A percentile compares a stretch with the other conserved stretches of the same genome.
Conservation (phyloP, 2,797 vertebrate species). For the Anguilla obscura region DNA sequence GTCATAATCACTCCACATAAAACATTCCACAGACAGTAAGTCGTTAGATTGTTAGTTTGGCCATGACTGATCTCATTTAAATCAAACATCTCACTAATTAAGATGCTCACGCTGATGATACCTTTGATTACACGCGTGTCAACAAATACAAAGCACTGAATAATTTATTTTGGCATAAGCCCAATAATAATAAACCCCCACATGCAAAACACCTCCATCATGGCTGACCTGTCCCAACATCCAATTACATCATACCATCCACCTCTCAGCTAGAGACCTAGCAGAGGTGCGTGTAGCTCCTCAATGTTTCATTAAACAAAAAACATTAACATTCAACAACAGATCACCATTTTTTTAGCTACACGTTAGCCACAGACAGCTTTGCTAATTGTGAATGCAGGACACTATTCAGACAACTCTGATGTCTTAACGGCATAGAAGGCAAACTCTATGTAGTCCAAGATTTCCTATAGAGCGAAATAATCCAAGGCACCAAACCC, state of each 20-base stretch:
- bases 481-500: not conserved
- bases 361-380: not conserved
- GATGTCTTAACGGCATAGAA: not conserved
- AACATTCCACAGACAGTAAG: not conserved
- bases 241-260: not conserved
- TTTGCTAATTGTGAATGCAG: not conserved
- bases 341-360: not conserved
- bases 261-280: not conserved
- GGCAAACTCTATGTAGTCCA: not conserved
- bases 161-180: not conserved
- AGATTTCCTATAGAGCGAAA: not conserved
- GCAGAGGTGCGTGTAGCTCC: not conserved
- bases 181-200: not conserved
- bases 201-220: not conserved
- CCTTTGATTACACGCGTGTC: not conserved
- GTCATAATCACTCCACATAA: not conserved
- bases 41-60: not conserved
- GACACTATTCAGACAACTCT: not conserved
- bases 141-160: not conserved
- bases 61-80: not conserved
- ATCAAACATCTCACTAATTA: not conserved
- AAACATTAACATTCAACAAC: not conserved
- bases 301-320: not conserved
- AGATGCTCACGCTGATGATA: not conserved
- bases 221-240: not conserved